Percentiles rank a stretch among this genome's conserved stretches.
phyloP scores from a whole-genome alignment of 2,888 invertebrate genomes.

The Lasius fuliginosus region DNA sequence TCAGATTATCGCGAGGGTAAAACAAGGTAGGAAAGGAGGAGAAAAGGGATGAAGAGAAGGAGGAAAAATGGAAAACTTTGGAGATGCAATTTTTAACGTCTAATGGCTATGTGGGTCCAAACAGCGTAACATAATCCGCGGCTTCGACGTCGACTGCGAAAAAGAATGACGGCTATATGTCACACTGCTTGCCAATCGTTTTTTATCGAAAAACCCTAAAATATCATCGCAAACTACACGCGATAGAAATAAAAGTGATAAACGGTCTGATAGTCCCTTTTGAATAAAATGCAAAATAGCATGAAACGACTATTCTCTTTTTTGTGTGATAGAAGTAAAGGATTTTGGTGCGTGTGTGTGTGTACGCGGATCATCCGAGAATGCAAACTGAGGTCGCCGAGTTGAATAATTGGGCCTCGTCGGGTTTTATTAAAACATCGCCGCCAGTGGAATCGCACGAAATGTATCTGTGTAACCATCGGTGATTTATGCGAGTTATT shows the following conservation, averaged over 20 bases:
- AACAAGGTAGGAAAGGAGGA: neutral
- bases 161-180: slow-evolving; percentile 43
- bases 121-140: slow-evolving; percentile 48
- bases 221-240: slow-evolving; percentile 21
- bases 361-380: slow-evolving; percentile 30
- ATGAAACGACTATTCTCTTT: slow-evolving; percentile 14
- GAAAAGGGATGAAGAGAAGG: neutral
- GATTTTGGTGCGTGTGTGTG: slow-evolving; percentile 17
- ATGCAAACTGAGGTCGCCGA: slow-evolving; percentile 52
- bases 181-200: slow-evolving; percentile 44
- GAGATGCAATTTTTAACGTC: slow-evolving; percentile 43
- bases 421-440: slow-evolving; percentile 77
- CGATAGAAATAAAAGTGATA: slow-evolving; percentile 41
- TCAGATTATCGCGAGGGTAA: slow-evolving; percentile 43
- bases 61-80: neutral
- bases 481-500: slow-evolving; percentile 79
- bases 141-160: slow-evolving; percentile 32
- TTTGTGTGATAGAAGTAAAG: slow-evolving; percentile 22
- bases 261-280: neutral
- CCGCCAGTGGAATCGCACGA: slow-evolving; percentile 67
- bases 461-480: slow-evolving; percentile 72
- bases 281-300: slow-evolving; percentile 40
- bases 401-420: slow-evolving; percentile 76
- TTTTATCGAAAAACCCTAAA: slow-evolving; percentile 44
- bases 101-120: slow-evolving; percentile 38